Evolutionary conservation across 1,140 invertebrate species (phyloP).

Genomic region (Aphis gossypii): DNA sequence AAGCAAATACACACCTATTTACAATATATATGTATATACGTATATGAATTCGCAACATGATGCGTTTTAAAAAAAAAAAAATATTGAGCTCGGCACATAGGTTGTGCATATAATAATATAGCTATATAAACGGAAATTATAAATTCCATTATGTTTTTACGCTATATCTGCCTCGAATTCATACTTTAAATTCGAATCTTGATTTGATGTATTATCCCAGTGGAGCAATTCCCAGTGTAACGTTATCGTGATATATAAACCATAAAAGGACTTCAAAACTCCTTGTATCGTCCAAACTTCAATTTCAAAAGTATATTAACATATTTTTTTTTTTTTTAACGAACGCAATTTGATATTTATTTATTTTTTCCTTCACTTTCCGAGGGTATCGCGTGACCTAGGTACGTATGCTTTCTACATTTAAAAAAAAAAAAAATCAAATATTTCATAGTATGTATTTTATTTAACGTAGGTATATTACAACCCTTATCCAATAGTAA

Average conservation of each 20-base stretch:
- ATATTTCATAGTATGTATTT: neutral
- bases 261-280: neutral
- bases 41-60: neutral
- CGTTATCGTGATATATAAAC: neutral
- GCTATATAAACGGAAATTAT: neutral
- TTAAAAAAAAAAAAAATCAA: neutral
- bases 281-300: neutral
- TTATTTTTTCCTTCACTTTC: neutral
- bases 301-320: conserved; percentile 5
- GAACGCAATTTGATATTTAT: neutral
- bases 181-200: conserved; percentile 7
- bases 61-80: neutral
- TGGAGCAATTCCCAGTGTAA: neutral
- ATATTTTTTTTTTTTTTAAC: neutral
- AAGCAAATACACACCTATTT: neutral
- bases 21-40: neutral
- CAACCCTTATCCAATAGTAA: neutral
- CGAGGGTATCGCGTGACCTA: neutral
- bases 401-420: neutral
- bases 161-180: neutral
- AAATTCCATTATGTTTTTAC: neutral
- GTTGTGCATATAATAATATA: neutral
- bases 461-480: neutral
- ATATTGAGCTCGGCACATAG: neutral
- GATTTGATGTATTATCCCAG: neutral